A percentile compares a stretch with the other conserved stretches of the same genome.
Evolutionary conservation across 1,140 invertebrate genomes (phyloP).

Genomic region (Elymnias hypermnestra): DNA sequence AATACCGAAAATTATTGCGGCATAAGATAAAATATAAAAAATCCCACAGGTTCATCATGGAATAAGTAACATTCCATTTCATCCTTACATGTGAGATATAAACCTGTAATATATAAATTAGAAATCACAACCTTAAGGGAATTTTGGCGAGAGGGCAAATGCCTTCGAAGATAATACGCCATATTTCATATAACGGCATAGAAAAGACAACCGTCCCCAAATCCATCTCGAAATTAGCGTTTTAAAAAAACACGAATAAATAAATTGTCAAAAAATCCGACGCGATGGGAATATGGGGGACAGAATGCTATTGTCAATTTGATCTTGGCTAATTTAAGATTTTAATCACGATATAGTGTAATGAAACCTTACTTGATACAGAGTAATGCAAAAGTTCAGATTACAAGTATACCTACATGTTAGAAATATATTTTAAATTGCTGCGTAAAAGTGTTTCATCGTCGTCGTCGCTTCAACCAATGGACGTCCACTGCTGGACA

Average conservation of each 20-base stretch:
- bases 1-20: too few species aligned
- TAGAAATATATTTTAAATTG: too few species aligned
- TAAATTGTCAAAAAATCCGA: slow-evolving; percentile 20
- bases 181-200: slow-evolving; percentile 21
- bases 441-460: too few species aligned
- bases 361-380: slow-evolving; percentile 11
- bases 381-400: too few species aligned
- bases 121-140: slow-evolving; percentile 11
- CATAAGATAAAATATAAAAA: too few species aligned
- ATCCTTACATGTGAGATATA: neutral
- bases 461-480: too few species aligned
- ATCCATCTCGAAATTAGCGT: slow-evolving; percentile 26
- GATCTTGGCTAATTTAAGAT: slow-evolving; percentile 42
- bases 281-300: slow-evolving; percentile 23
- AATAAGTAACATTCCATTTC: too few species aligned
- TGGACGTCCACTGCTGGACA: too few species aligned
- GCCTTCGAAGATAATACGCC: slow-evolving; percentile 24
- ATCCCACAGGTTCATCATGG: too few species aligned
- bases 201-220: slow-evolving; percentile 10
- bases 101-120: neutral
- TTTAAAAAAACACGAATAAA: slow-evolving; percentile 15
- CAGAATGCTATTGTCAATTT: slow-evolving; percentile 27
- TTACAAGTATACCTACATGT: too few species aligned
- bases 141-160: slow-evolving; percentile 13
- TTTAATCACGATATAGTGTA: slow-evolving; percentile 20